Evolutionary conservation across 2,797 vertebrate genomes (phyloP).

Genomic region (Pantherophis alleghaniensis): DNA sequence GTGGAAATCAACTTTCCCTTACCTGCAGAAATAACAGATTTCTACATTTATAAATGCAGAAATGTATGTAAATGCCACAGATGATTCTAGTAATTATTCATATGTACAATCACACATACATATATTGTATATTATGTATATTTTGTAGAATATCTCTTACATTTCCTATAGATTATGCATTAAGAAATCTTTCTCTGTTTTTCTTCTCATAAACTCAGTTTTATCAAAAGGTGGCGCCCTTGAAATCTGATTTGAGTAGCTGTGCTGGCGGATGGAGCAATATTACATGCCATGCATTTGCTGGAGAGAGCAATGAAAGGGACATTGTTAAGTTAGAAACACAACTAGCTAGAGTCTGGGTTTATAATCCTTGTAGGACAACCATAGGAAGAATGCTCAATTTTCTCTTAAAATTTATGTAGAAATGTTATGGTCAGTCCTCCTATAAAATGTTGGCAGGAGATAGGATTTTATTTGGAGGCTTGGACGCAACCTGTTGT

Average conservation of each 20-base stretch:
- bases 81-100: not conserved
- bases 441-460: constrained; percentile 1
- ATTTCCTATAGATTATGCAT: not conserved
- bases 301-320: not conserved
- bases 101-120: not conserved
- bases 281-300: not conserved
- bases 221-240: constrained; percentile 47
- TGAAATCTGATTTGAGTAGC: constrained; percentile 29
- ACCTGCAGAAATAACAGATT: not conserved
- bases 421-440: constrained; percentile 4
- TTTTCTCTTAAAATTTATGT: constrained; percentile 25
- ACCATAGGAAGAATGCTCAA: constrained; percentile 33
- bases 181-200: not conserved
- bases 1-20: fast-evolving
- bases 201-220: not conserved
- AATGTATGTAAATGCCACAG: not conserved
- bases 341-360: constrained; percentile 25
- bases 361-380: constrained; percentile 18
- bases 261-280: constrained; percentile 27
- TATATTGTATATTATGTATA: not conserved
- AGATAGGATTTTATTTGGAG: not conserved
- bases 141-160: not conserved
- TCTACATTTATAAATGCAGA: not conserved
- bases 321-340: constrained; percentile 20
- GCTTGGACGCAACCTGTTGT: not conserved